Evolutionary conservation across 1,140 invertebrate species (phyloP), one percentile per base, ranked within the genome.

Genomic region (Drosophila rhopaloa): DNA sequence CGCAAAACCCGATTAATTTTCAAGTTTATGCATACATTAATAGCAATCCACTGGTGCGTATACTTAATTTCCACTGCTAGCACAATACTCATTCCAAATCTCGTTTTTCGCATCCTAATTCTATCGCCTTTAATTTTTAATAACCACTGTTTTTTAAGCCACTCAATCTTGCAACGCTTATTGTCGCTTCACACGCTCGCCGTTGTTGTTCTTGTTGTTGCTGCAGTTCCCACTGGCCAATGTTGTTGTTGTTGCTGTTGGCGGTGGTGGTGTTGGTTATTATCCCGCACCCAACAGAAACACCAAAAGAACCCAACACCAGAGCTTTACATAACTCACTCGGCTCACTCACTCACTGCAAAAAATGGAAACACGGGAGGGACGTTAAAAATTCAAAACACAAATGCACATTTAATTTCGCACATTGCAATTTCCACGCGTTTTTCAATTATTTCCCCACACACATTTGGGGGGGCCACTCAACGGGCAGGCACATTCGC

Each of bases 271-370:
- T 55, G 41, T 47, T 62, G 62, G 58, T 50, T 38, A 37, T 27
- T 38, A 29, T 16, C 48, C 55, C 29, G 53, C 32, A 50, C 16
- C 44, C 59, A 11, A n/a, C 35, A 16, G 37, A 50, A 53, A 40
- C 59, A 76, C 65, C 55, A 54, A 75, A 65, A 40, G 44, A 74
- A 57, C 44, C 48, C 57, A 61, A 57, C 56, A 74, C 73, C 74
- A 53, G 66, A 65, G 80, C 76, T 88, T 88, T 88, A 88, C 67
- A 88, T 88, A 88, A 88, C 84, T 77, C 75, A 72, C 66, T 71
- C 53, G 67, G 67, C 71, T 72, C 71, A 73, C 71, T 83, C 75
- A 75, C 73, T 70, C 60, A 81, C 72, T 76, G 80, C 63, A 61
- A 51, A 72, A 51, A 73, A 70, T 61, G 27, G 35, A 24, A 57